Evolutionary conservation across 1,140 invertebrate genomes (phyloP).

Genomic region (Trichoplusia ni): DNA sequence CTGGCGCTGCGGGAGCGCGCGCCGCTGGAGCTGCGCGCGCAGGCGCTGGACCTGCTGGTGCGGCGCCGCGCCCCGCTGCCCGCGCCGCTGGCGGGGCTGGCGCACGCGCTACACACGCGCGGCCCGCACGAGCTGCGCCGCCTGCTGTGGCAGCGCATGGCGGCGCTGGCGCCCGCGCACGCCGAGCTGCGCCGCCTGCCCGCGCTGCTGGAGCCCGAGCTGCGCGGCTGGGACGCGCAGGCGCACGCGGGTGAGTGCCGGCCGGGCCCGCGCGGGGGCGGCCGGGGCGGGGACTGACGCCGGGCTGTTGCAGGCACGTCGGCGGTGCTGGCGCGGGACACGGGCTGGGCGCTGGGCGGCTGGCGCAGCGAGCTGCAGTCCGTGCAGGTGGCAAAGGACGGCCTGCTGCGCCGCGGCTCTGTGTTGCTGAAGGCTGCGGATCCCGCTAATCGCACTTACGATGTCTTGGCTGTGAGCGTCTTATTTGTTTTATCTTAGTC

Average conservation of each 20-base stretch:
- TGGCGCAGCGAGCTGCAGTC: constrained; percentile 19
- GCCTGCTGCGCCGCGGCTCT: constrained; percentile 30
- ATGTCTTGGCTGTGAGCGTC: constrained; percentile 9
- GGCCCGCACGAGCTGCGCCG: constrained; percentile 11
- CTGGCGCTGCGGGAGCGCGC: constrained; percentile 22
- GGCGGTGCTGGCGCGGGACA: constrained; percentile 16
- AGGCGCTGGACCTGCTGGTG: constrained; percentile 49
- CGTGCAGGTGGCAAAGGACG: constrained; percentile 23
- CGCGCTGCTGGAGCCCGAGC: neutral
- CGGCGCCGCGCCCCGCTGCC: constrained; percentile 30
- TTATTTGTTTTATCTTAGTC: too few relatives aligned
- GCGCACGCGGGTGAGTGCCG: constrained; percentile 5
- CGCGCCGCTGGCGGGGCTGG: neutral
- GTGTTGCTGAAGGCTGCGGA: neutral
- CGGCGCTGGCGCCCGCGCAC: neutral
- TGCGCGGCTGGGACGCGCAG: neutral
- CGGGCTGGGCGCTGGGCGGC: constrained; percentile 12
- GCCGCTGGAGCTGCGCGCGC: constrained; percentile 49
- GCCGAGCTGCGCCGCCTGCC: neutral
- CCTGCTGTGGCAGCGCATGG: constrained; percentile 9
- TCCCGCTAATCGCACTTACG: neutral
- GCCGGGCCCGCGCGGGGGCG: neutral
- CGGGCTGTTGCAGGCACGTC: constrained; percentile 5
- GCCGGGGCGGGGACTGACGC: neutral
- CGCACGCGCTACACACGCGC: neutral